Evolutionary conservation across 37 sponge, comb jelly and placozoan species (phyloP).

Genomic region (Dysidea cf. avara): DNA sequence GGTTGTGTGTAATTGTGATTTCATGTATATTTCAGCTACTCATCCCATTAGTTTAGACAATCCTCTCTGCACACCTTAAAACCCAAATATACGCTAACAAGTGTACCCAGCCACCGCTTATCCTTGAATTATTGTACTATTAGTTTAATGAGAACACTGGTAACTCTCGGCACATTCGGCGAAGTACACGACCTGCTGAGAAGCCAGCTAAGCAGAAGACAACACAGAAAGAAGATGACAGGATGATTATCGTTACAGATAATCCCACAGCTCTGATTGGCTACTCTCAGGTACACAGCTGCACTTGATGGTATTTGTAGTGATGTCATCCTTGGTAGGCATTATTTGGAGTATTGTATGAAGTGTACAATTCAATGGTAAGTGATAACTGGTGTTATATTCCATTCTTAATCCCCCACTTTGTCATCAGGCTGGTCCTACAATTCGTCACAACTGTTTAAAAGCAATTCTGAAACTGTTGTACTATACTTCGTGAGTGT

Average conservation of each 20-base stretch:
- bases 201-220: neutral
- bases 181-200: conserved; percentile 14
- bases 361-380: conserved; percentile 69
- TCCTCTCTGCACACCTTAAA: no score
- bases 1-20: no score
- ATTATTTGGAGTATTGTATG: conserved; percentile 63
- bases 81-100: no score
- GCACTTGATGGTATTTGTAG: neutral
- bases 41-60: no score
- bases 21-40: no score
- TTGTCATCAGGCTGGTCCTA: conserved; percentile 66
- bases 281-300: conserved; percentile 2
- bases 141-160: conserved; percentile 85
- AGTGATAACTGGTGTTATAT: neutral
- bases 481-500: conserved; percentile 76
- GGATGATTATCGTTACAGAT: neutral
- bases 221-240: neutral
- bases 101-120: no score
- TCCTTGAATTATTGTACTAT: neutral
- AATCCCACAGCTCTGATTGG: neutral
- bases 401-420: neutral
- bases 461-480: conserved; percentile 75
- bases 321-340: conserved; percentile 40
- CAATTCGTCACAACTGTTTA: conserved; percentile 79
- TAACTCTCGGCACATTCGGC: conserved; percentile 56